Conservation (phyloP, 2,888 invertebrate species). For the Iphiclides podalirius region DNA sequence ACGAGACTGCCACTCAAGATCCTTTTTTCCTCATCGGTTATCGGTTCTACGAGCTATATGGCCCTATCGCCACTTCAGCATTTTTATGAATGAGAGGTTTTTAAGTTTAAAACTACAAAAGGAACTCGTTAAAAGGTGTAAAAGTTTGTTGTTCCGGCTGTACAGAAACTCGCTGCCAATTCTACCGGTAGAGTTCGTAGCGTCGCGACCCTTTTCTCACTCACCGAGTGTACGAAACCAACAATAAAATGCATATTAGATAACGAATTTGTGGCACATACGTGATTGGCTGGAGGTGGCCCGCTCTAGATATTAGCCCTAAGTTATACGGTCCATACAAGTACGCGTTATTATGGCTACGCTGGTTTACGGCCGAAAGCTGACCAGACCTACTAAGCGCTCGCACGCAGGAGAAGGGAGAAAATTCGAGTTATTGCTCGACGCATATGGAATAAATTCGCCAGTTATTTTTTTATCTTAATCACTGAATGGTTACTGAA, state of each 20-base stretch:
- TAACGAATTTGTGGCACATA: constrained; percentile 69
- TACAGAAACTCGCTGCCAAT: background rate
- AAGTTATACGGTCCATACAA: constrained; percentile 30
- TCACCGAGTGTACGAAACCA: constrained; percentile 27
- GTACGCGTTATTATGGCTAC: constrained; percentile 28
- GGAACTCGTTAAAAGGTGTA: no score
- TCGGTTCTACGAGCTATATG: no score
- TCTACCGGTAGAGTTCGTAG: background rate
- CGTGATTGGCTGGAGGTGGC: constrained; percentile 58
- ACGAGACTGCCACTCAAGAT: no score
- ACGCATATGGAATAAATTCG: constrained; percentile 1
- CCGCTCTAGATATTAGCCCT: constrained; percentile 30
- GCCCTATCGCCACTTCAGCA: no score
- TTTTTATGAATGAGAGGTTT: no score
- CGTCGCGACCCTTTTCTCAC: background rate
- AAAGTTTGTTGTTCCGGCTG: no score
- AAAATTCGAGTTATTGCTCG: background rate
- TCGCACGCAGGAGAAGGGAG: background rate
- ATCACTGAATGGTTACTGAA: background rate
- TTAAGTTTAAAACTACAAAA: no score
- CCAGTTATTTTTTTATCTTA: background rate
- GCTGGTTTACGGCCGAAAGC: constrained; percentile 31
- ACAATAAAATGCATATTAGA: constrained; percentile 79
- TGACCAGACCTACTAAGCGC: constrained; percentile 28
- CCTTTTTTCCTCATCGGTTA: no score